Evolutionary conservation across 1,140 invertebrate genomes (phyloP), one percentile per base, ranked within the genome.

Genomic region (Augochlora pura): DNA sequence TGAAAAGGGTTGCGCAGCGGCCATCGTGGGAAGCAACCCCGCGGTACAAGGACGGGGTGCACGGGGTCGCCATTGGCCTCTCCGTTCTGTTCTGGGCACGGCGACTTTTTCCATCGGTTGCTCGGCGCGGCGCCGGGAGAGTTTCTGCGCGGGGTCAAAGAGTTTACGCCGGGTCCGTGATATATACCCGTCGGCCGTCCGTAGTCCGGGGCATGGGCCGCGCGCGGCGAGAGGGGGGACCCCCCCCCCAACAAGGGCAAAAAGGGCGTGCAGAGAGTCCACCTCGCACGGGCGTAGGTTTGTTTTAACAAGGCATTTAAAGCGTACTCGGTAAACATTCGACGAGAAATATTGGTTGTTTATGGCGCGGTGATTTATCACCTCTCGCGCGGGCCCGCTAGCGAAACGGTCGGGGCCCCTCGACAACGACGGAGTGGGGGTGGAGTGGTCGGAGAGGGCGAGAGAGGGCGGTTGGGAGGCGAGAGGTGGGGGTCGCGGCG

Each of bases 251-350:
- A 82, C 62, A 65, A 80, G 79, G 82, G 85, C 81, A 83, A 78
- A 80, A 83, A 79, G 79, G 78, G 85, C 59, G 66, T 74, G 76
- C 83, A 81, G n/a, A n/a, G n/a, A n/a, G 78, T 84, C 82, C 82
- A 73, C 60, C 80, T 83, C 75, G 77, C 71, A 72, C 79, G 84
- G 85, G 89, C 91, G 91, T 92, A 93, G 92, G 92, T 93, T 93
- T 93, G 91, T 92, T 93, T 93, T 93, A 93, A 93, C 92, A 92
- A 93, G 92, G 89, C 91, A 91, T 93, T 93, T 93, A 93, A 93
- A 93, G 91, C 89, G 90, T 90, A 92, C 92, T 93, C 91, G 90
- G 92, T 93, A 93, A 93, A 93, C 92, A 93, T 93, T 91, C 90
- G 89, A 82, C 88, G 88, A 92, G 90, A 93, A 92, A 93, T 93